These are phyloP conservation scores for Tachina grossa DNA, from an alignment of 2,888 invertebrate genomes.

Conservation along the genomic window DNA sequence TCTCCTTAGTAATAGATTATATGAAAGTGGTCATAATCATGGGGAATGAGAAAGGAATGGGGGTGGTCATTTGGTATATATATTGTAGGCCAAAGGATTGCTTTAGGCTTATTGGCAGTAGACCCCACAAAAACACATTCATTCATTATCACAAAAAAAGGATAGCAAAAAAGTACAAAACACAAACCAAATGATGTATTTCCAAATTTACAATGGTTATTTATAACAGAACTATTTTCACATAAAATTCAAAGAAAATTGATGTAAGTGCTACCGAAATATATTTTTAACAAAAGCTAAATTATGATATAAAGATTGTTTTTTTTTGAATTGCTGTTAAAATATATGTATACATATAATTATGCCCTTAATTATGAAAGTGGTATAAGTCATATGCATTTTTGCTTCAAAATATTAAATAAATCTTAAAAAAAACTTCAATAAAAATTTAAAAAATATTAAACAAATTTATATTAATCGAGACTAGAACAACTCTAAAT, in stretches of 20 bases:
- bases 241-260: slow-evolving; percentile 27
- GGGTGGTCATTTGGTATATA: slow-evolving; percentile 44
- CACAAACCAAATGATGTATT: slow-evolving; percentile 80
- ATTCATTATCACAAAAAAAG: slow-evolving; percentile 9
- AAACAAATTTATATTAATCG: too few species aligned
- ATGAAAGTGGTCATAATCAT: slow-evolving; percentile 22
- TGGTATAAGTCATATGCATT: too few species aligned
- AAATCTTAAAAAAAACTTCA: too few species aligned
- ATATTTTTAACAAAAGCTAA: background rate
- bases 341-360: too few species aligned
- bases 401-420: too few species aligned
- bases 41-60: slow-evolving; percentile 20
- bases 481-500: too few species aligned
- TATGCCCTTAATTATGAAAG: too few species aligned
- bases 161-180: slow-evolving; percentile 69
- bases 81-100: slow-evolving; percentile 56
- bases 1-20: slow-evolving; percentile 39
- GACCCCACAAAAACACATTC: slow-evolving; percentile 37
- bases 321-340: background rate
- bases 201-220: slow-evolving; percentile 79
- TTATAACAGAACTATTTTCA: slow-evolving; percentile 76
- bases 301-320: background rate
- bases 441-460: too few species aligned
- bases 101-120: slow-evolving; percentile 63
- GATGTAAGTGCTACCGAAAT: slow-evolving; percentile 21